phyloP scores from a whole-genome alignment of 92 coral and sea anemone species.

The Porites rus region DNA sequence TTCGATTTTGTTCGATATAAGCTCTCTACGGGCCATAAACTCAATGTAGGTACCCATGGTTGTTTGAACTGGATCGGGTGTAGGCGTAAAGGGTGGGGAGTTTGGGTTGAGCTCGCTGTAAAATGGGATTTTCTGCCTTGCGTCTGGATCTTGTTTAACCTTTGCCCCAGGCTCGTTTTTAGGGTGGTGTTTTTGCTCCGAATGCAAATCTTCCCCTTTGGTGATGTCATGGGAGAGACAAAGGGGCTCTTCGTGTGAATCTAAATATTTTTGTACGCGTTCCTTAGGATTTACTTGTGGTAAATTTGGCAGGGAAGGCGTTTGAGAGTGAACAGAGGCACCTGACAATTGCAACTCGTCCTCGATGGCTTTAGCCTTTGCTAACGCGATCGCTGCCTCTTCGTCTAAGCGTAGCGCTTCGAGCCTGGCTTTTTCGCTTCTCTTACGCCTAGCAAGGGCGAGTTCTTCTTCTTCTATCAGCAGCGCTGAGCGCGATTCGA shows the following conservation, averaged over 20 bases:
- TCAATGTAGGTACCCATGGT: background rate
- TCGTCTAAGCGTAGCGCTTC: slow-evolving; percentile 5
- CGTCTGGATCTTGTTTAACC: no score
- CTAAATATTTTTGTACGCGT: no score
- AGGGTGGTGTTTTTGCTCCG: no score
- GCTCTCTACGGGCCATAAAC: slow-evolving; percentile 37
- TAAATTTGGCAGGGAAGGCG: background rate
- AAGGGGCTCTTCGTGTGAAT: no score
- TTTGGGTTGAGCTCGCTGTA: no score
- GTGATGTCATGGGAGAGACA: no score
- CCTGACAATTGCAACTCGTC: background rate
- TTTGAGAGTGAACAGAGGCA: background rate
- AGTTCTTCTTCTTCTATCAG: slow-evolving; percentile 10
- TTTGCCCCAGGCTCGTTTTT: no score
- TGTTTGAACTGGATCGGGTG: no score
- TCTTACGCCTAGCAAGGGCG: slow-evolving; percentile 6
- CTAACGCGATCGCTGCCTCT: slow-evolving; percentile 5
- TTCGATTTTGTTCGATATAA: slow-evolving; percentile 56
- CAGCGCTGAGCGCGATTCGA: slow-evolving; percentile 4
- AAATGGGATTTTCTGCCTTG: background rate
- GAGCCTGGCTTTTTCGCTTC: slow-evolving; percentile 22
- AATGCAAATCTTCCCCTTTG: no score
- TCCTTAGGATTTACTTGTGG: background rate
- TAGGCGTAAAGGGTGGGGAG: no score
- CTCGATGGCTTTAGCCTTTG: slow-evolving; percentile 14